These are phyloP conservation scores for Tetraneura akinire DNA, from an alignment of 1,140 invertebrate genomes.

Conservation along the genomic window DNA sequence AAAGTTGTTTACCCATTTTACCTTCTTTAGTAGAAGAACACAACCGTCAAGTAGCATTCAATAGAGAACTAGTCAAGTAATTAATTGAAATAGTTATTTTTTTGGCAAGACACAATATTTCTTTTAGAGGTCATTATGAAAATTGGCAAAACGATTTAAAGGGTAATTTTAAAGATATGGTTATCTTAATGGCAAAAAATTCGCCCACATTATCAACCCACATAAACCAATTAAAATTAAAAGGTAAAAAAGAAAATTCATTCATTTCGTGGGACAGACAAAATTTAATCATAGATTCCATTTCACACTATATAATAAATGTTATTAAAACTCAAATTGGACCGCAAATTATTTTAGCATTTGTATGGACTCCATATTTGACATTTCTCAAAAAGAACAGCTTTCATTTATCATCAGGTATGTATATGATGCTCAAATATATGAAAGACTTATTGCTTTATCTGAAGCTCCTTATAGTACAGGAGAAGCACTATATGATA, in stretches of 20 bases:
- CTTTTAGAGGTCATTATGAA: background rate
- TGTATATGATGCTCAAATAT: background rate
- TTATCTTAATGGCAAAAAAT: background rate
- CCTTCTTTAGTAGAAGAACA: background rate
- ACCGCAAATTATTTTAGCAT: background rate
- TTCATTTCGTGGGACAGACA: background rate
- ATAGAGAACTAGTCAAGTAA: background rate
- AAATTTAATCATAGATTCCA: background rate
- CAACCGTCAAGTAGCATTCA: background rate
- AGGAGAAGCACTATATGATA: background rate
- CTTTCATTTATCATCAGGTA: background rate
- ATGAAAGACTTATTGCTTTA: background rate
- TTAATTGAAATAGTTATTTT: background rate
- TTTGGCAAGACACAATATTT: background rate
- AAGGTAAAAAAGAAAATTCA: background rate
- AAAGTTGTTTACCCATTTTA: background rate
- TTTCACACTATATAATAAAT: background rate
- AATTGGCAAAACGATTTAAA: background rate
- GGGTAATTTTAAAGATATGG: slow-evolving; percentile 1
- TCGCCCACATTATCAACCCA: no score
- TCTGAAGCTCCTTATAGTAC: background rate
- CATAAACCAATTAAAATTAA: background rate
- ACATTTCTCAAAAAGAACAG: background rate
- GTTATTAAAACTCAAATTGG: background rate
- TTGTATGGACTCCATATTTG: background rate